These are phyloP conservation scores for Cyclopterus lumpus DNA, from an alignment of 2,797 vertebrate genomes.

Conservation along the genomic window DNA sequence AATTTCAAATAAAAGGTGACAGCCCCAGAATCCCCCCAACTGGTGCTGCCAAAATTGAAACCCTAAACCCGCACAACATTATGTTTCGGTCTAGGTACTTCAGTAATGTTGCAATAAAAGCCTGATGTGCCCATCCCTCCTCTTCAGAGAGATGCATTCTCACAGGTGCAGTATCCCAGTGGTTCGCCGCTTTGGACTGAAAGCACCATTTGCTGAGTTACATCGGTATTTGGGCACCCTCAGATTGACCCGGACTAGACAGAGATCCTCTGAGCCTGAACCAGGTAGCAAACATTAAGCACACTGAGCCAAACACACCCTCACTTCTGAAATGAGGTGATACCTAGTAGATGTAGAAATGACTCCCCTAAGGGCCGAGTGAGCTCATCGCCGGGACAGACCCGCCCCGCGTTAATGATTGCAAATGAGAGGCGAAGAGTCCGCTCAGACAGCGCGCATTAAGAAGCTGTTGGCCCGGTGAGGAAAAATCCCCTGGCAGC, in stretches of 20 bases:
- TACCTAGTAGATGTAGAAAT: constrained; percentile 36
- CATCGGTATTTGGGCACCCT: not conserved
- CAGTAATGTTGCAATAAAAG: constrained; percentile 17
- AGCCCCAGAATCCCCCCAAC: not conserved
- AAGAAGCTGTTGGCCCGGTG: constrained; percentile 69
- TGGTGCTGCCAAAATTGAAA: constrained; percentile 13
- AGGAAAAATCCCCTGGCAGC: constrained; percentile 73
- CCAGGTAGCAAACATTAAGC: constrained; percentile 16
- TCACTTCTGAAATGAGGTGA: constrained; percentile 26
- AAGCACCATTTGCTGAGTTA: not conserved
- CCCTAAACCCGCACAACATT: not conserved
- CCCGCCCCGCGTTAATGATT: constrained; percentile 32
- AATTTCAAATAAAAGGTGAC: constrained; percentile 31
- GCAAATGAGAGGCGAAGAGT: constrained; percentile 50
- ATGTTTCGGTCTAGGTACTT: constrained; percentile 5
- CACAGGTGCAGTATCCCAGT: constrained; percentile 22
- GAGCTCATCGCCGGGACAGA: constrained; percentile 58
- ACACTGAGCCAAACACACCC: constrained; percentile 9
- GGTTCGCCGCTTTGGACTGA: not conserved
- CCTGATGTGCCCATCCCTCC: constrained; percentile 1
- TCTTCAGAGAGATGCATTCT: constrained; percentile 11
- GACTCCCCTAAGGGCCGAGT: constrained; percentile 28
- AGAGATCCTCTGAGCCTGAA: not conserved
- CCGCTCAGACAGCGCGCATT: constrained; percentile 54
- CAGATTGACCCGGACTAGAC: not conserved